Base-by-base conservation (phyloP, 2,113 vertebrate genomes). In the Sorex fumeus region DNA sequence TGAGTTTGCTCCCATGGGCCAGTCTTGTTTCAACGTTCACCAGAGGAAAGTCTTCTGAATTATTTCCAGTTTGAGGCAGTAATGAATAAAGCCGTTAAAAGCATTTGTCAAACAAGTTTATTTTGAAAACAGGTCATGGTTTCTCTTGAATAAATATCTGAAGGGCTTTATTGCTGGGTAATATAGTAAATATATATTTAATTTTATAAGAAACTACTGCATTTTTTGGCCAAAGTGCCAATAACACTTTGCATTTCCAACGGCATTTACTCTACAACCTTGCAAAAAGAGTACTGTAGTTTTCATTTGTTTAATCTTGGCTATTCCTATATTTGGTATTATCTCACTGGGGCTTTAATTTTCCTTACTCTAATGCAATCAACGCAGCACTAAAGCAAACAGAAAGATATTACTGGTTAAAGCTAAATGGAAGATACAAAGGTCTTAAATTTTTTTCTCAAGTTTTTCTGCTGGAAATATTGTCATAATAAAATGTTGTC, bases 101-200 rank as follows among this genome's bases (percentile, higher is more conserved):
- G 57, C 60, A 74, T 90, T 79, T 87, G 30, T 50, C n/a, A 87
- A 45, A 28, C 47, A 90, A 28, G 25, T 16, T 57, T 90, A 66
- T 23, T 19, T 32, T 75, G 72, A 87, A 92, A 90, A 75, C 23
- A 43, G 27, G 60, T 36, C 64, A 32, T 76, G 40, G 82, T 30
- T 87, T 94, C 82, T 79, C 21, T 50, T 72, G 64, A 89, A 69
- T 82, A 72, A 91, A 40, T 47, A 82, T 25, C 30, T 77, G 85
- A 77, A 27, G 53, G 27, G 23, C 23, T 66, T 86, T 77, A 77
- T 11, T 87, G 28, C 36, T 83, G 18, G 80, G 13, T 67, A 43
- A 36, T 30, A 47, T 8, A 0, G 32, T 60, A 92, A 85, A 25
- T 34, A 30, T 23, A 40, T 78, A 47, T 90, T 82, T 78, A 86